phyloP scores from a whole-genome alignment of 2,113 vertebrate species.

The Percina caprodes region DNA sequence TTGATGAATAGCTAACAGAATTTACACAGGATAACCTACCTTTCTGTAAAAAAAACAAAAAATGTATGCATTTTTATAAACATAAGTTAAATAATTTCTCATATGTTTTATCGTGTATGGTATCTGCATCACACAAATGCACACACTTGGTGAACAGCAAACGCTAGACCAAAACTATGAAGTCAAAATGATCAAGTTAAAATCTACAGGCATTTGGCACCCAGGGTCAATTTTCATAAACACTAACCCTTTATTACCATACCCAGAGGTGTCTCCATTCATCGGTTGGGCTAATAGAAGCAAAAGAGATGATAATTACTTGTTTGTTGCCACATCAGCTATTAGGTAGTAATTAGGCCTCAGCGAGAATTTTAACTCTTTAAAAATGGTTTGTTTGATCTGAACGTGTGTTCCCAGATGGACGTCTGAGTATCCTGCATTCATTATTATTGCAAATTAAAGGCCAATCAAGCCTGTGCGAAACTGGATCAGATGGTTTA shows the following conservation, averaged over 20 bases:
- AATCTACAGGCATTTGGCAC: constrained; percentile 52
- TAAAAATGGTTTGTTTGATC: constrained; percentile 87
- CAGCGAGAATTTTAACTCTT: constrained; percentile 88
- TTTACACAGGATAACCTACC: not conserved
- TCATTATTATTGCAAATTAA: constrained; percentile 89
- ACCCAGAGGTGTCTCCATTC: constrained; percentile 65
- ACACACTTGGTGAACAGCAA: not conserved
- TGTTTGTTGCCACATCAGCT: constrained; percentile 89
- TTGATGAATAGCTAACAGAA: constrained; percentile 21
- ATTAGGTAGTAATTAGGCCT: constrained; percentile 92
- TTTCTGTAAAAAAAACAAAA: not conserved
- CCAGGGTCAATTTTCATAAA: constrained; percentile 58
- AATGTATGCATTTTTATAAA: not conserved
- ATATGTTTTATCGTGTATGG: not conserved
- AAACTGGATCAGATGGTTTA: constrained; percentile 34
- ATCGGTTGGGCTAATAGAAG: constrained; percentile 74
- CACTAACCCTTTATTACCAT: constrained; percentile 61
- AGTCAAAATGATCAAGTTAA: constrained; percentile 14
- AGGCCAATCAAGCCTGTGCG: constrained; percentile 64
- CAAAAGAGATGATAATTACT: constrained; percentile 91
- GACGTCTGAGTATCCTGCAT: constrained; percentile 84
- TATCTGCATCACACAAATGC: not conserved
- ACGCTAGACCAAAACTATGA: not conserved
- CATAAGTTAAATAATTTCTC: not conserved
- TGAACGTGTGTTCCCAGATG: constrained; percentile 90